Evolutionary conservation across 2,113 vertebrate species (phyloP).

Genomic region (Tichodroma muraria): DNA sequence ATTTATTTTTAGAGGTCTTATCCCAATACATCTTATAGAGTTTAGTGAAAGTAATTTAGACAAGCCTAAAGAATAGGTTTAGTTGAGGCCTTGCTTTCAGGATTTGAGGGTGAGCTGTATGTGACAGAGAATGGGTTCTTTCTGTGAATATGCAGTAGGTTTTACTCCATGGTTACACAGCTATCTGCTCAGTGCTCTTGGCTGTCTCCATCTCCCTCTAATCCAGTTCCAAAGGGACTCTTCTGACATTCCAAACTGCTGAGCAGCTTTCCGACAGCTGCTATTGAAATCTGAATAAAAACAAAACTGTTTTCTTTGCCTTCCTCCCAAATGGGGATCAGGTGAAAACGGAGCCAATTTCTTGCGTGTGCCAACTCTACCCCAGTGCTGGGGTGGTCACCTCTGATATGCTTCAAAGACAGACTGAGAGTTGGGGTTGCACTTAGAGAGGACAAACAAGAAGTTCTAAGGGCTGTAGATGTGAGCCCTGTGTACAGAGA

Average conservation of each 20-base stretch:
- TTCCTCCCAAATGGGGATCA: neutral
- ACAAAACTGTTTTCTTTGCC: conserved; percentile 7
- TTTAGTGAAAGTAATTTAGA: neutral
- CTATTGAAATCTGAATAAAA: conserved; percentile 18
- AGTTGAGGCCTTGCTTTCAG: neutral
- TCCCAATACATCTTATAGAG: neutral
- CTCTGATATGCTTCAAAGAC: neutral
- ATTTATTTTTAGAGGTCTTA: conserved; percentile 34
- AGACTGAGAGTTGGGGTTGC: neutral
- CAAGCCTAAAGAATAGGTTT: neutral
- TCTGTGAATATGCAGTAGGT: neutral
- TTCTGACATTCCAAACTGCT: conserved; percentile 48
- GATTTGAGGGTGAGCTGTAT: neutral
- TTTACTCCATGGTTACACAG: neutral
- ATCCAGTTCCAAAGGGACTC: conserved; percentile 27
- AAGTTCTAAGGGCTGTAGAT: neutral
- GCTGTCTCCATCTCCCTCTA: neutral
- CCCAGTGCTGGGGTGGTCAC: neutral
- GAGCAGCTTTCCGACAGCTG: conserved; percentile 43
- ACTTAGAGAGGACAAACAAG: neutral
- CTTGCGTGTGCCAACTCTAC: neutral
- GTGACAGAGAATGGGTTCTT: neutral
- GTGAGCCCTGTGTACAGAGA: neutral
- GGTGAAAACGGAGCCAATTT: neutral
- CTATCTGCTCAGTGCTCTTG: neutral